Evolutionary conservation across 2,888 invertebrate genomes (phyloP), one percentile per base, ranked within the genome.

Genomic region (Xestobium rufovillosum): DNA sequence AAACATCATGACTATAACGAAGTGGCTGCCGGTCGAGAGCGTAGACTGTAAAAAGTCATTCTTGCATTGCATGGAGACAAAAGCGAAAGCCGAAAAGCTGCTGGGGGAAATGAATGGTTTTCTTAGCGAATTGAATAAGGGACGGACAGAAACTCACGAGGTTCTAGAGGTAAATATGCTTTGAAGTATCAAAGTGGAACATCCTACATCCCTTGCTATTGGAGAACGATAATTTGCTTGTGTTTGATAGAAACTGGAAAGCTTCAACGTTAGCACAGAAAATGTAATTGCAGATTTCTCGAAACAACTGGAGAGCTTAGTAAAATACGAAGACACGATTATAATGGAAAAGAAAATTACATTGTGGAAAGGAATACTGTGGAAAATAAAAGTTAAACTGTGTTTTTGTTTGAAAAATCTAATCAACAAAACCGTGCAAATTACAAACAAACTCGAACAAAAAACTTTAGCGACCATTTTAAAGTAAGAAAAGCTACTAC

Each of bases 371-470:
- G 67, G 71, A 47, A 65, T 66, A 37, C 53, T 77, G 38, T 74
- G 73, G 60, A 68, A 68, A 54, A 62, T 63, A 31, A 66, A 76
- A 47, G 67, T 76, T 50, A 69, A 73, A 48, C 64, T 77, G 59
- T 61, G 71, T 41, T 76, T 72, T 55, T 64, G 72, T 29, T 59
- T 75, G 32, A 66, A 70, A 38, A 69, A 68, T 32, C 66, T 76
- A n/a, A 69, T 76, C 32, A 59, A 57, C 14, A 71, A 73, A 17
- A 71, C 74, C 48, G 69, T 70, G 6, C 71, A 70, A 51, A 56
- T 76, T 14, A 75, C 72, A 53, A 66, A 75, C 48, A 72, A 75
- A 54, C 75, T 73, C 48, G 70, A 73, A 1, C 71, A 76, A 49
- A 70, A 70, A 52, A 64, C 75, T 55, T 66, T 76, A 27, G 69